Evolutionary conservation across 2,113 vertebrate species (phyloP).

Genomic region (Phasianus colchicus): DNA sequence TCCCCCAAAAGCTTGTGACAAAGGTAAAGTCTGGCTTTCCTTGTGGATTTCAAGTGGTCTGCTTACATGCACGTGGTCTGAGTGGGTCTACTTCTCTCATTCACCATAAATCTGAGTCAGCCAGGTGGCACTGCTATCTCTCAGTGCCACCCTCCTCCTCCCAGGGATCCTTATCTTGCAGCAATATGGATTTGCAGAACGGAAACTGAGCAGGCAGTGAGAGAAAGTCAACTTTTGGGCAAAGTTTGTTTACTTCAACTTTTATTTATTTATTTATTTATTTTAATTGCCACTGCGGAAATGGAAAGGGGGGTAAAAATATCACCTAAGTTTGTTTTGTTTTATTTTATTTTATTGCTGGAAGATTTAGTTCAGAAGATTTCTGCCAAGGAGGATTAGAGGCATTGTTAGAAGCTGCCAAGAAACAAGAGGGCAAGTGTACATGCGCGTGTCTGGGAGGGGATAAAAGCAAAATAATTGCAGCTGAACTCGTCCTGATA

Average conservation of each 20-base stretch:
- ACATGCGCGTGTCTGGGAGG: neutral
- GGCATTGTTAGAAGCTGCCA: neutral
- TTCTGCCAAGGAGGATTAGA: slow-evolving; percentile 18
- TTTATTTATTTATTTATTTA: too few species aligned
- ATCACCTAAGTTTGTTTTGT: neutral
- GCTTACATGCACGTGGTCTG: neutral
- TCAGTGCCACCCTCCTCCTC: neutral
- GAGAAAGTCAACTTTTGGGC: neutral
- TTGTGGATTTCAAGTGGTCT: neutral
- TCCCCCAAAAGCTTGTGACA: neutral
- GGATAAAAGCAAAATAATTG: slow-evolving; percentile 34
- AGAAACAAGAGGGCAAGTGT: neutral
- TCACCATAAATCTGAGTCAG: neutral
- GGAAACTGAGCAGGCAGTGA: neutral
- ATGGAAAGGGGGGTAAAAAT: neutral
- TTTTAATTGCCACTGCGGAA: neutral
- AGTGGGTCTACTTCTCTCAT: neutral
- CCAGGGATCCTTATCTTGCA: neutral
- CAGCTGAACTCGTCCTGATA: slow-evolving; percentile 38
- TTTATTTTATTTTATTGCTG: neutral
- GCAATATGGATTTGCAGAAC: neutral
- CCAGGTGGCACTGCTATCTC: neutral
- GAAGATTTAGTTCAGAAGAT: neutral
- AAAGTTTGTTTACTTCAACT: neutral
- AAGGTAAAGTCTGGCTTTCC: neutral